Conservation (phyloP, 2,113 vertebrate genomes). For the Crotalus viridis region DNA sequence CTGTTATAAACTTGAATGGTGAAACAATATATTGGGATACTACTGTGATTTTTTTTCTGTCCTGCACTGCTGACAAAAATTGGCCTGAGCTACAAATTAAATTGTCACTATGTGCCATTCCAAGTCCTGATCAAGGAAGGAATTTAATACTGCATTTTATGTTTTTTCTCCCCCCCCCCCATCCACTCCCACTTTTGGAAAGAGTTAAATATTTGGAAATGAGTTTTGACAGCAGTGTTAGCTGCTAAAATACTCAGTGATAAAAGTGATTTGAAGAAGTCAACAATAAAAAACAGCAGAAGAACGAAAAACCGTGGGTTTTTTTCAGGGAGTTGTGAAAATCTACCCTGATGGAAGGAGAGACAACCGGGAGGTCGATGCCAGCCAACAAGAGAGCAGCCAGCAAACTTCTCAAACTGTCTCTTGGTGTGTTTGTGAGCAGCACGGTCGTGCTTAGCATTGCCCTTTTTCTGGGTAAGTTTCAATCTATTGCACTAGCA, state of each 20-base stretch:
- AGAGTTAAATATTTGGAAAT: slow-evolving; percentile 53
- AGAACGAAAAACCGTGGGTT: slow-evolving; percentile 40
- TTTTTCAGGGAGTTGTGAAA: slow-evolving; percentile 21
- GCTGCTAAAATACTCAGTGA: slow-evolving; percentile 25
- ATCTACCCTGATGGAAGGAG: slow-evolving; percentile 70
- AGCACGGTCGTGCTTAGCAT: slow-evolving; percentile 69
- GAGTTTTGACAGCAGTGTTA: slow-evolving; percentile 54
- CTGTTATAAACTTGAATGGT: slow-evolving; percentile 68
- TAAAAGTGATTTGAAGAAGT: slow-evolving; percentile 52
- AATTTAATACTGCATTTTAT: slow-evolving; percentile 56
- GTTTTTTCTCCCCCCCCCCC: slow-evolving; percentile 10
- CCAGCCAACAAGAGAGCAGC: slow-evolving; percentile 45
- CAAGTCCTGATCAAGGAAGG: slow-evolving; percentile 56
- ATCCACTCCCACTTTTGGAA: slow-evolving; percentile 47
- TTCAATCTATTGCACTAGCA: neutral
- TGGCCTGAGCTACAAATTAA: slow-evolving; percentile 60
- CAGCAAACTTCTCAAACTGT: slow-evolving; percentile 63
- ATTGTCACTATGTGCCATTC: slow-evolving; percentile 64
- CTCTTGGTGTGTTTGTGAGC: slow-evolving; percentile 68
- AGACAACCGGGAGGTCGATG: slow-evolving; percentile 53
- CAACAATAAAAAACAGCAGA: slow-evolving; percentile 52
- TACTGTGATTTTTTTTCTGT: slow-evolving; percentile 67
- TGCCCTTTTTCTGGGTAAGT: slow-evolving; percentile 77
- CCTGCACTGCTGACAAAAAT: slow-evolving; percentile 65
- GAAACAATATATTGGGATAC: slow-evolving; percentile 70